Base-by-base conservation (phyloP, 2,888 invertebrate species). In the Diachrysia chrysitis region DNA sequence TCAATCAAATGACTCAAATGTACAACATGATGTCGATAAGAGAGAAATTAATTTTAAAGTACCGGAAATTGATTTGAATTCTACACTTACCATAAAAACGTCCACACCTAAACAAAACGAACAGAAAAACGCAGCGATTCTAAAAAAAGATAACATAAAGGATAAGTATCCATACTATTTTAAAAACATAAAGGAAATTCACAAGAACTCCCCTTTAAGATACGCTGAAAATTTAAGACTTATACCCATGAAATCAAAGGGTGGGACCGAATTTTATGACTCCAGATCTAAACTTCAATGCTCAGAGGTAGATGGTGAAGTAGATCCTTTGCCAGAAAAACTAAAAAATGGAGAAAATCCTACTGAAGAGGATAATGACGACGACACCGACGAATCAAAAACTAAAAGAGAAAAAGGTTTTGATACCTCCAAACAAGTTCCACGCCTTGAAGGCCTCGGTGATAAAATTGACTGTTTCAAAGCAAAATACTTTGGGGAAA, bases 381-480 rank as follows among this genome's bases (percentile, higher is more conserved):
- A 86, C 3, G 79, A 86, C 2, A 32, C 32, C 14, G 80, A 85
- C 19, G 78, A 81, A 19, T 76, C 80, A 10, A 63, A 82, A 57
- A 79, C 78, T n/a, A 86, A 90, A 63, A 85, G 83, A 78, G 71
- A 90, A 80, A 81, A 84, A 53, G 77, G 88, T 67, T 89, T 89
- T 70, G 85, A 90, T 29, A 79, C 84, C 56, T 66, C 79, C 16
- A 91, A 92, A 73, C 86, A 94, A 76, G 87, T 89, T 63, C 96
- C 95, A 0, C 94, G 97, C 65, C 89, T 98, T 0, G 90, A 91
- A 70, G 96, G 96, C 1, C 90, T 98, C 23, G 97, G 97, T 0
- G 96, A 97, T 75, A 97, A 97, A 92, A 96, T 98, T 21, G 96
- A 97, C 75, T 98, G 98, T 83, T 96, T 97, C 32, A 97, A 97